Conservation (phyloP, 53 echinoderm and acorn worm species). For the Echinarachnius parma region DNA sequence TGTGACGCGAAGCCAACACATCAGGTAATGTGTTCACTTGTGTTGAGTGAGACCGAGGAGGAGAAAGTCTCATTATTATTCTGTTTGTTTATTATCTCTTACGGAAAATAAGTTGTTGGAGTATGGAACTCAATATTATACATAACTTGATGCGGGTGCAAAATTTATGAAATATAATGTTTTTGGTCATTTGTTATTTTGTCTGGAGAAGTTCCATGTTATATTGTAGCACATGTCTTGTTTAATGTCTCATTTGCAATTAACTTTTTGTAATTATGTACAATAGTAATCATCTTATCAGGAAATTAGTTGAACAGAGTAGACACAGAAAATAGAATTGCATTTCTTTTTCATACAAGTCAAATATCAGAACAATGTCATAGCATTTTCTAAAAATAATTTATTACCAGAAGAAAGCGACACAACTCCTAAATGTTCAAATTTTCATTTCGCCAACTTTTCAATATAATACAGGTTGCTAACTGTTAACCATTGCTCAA, state of each 20-base stretch:
- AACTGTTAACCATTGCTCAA: too few species aligned
- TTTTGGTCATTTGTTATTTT: conserved; percentile 33
- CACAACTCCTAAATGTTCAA: too few species aligned
- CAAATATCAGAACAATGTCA: conserved; percentile 31
- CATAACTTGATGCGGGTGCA: conserved; percentile 48
- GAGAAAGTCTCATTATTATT: not conserved
- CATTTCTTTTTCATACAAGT: conserved; percentile 31
- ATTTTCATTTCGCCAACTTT: too few species aligned
- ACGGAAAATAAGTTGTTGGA: conserved; percentile 18
- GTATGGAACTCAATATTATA: conserved; percentile 35
- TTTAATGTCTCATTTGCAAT: conserved; percentile 13
- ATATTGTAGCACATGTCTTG: conserved; percentile 19
- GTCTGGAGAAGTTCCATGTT: conserved; percentile 33
- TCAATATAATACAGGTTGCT: too few species aligned
- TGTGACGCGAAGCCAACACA: conserved; percentile 93
- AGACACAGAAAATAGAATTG: not conserved
- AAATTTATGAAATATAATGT: conserved; percentile 46
- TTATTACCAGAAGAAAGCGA: too few species aligned
- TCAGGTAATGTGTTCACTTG: conserved; percentile 57
- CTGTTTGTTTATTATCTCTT: not conserved
- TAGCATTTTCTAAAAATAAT: too few species aligned
- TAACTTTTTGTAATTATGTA: conserved; percentile 7
- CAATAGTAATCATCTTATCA: conserved; percentile 17
- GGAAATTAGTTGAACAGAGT: conserved; percentile 18
- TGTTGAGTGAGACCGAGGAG: too few species aligned